A percentile compares a stretch with the other conserved stretches of the same genome.
phyloP scores from a whole-genome alignment of 2,888 invertebrate genomes.

The Cephus runcator region DNA sequence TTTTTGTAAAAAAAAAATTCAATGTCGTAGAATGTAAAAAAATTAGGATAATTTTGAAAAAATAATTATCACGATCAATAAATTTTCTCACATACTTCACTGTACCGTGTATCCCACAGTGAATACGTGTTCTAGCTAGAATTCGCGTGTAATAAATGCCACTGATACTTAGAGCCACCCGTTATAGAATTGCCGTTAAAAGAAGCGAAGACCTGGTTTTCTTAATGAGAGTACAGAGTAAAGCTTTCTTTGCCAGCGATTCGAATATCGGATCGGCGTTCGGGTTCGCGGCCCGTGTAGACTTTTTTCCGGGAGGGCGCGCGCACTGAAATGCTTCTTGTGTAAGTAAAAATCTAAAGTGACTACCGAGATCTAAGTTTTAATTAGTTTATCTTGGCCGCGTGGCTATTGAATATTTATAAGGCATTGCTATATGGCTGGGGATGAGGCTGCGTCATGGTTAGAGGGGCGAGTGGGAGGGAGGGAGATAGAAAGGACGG shows the following conservation, averaged over 20 bases:
- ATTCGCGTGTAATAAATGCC: background rate
- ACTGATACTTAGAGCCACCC: background rate
- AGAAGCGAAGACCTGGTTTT: constrained; percentile 49
- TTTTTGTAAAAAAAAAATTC: background rate
- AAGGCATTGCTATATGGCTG: constrained; percentile 50
- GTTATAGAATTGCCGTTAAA: constrained; percentile 14
- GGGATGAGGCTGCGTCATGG: constrained; percentile 15
- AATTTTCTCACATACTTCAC: background rate
- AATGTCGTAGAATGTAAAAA: background rate
- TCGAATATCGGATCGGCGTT: constrained; percentile 50
- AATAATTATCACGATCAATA: too few species aligned
- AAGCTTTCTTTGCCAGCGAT: constrained; percentile 60
- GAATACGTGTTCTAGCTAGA: background rate
- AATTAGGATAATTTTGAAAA: background rate
- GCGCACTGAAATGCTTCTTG: constrained; percentile 65
- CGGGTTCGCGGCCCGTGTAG: constrained; percentile 52
- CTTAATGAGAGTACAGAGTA: constrained; percentile 66
- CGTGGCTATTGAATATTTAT: constrained; percentile 67
- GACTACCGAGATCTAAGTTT: constrained; percentile 67
- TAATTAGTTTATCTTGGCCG: constrained; percentile 67
- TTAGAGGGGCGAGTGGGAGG: constrained; percentile 26
- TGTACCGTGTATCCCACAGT: background rate
- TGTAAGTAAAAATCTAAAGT: constrained; percentile 67
- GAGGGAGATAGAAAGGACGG: constrained; percentile 25
- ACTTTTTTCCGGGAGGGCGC: constrained; percentile 51